Base-by-base conservation (phyloP, 2,113 vertebrate species). In the Gnathochromis pfefferi region DNA sequence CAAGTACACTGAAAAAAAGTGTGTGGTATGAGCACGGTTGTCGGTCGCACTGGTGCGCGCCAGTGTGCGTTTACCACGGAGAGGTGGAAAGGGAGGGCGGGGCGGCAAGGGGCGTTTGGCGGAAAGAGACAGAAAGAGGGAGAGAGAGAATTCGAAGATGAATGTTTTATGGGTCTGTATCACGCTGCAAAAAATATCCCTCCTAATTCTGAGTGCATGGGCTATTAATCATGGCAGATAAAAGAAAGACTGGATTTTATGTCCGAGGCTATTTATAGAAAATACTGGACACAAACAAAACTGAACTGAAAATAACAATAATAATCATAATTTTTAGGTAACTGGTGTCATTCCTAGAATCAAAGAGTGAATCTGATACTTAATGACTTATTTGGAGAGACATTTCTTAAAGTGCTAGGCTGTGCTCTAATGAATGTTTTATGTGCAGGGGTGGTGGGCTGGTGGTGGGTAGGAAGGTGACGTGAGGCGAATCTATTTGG, bases 361-460 rank as follows among this genome's bases (percentile, higher is more conserved):
- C 65, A 5, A 54, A 53, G 81, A 42, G 83, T 80, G 58, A 84
- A 55, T 84, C 17, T 28, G 68, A 83, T 55, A 79, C 81, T 65
- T 84, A 55, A 87, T 82, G 78, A 51, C 84, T 91, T 86, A 86
- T 91, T 88, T 87, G 82, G 58, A 55, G 80, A 49, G 92, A 84
- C 84, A 87, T 88, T 89, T 94, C 81, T 94, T 87, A 88, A 88
- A 89, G 93, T 58, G 82, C 89, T 94, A 94, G 88, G 91, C 94
- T 95, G 94, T 94, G 90, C 96, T 89, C 96, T 95, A 95, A 97
- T 98, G 96, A 98, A 98, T 98, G 96, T 98, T 97, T 97, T 96
- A 97, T 97, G 96, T 95, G 96, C 96, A 97, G 96, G 96, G 96
- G 96, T 96, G 96, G 96, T 11, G 95, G 97, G 97, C 94, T 96